Evolutionary conservation across 2,888 invertebrate species (phyloP), one percentile per base, ranked within the genome.

Genomic region (Zaprionus bogoriensis): DNA sequence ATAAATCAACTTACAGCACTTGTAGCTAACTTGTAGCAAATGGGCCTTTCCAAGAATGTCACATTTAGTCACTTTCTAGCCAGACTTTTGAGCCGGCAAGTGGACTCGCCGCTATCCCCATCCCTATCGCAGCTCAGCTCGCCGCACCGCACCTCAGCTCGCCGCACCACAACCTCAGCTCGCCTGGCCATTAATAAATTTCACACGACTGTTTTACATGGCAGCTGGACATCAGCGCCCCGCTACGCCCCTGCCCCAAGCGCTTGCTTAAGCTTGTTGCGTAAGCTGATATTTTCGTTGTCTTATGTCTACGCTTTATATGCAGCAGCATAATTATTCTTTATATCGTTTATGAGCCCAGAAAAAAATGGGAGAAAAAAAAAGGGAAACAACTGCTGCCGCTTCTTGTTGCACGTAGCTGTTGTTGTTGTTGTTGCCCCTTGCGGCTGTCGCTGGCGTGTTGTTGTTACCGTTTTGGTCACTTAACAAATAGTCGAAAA

Each of bases 201-300:
- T 82, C 82, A 82, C 87, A 82, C 82, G 87, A 77, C 50, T 67
- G 63, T 78, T 79, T 85, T 79, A 73, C 86, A 82, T 75, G 86
- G 78, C 85, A 82, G 66, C 63, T 59, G 48, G 36, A 66, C 85
- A 25, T 4, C 14, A n/a, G 19, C 6, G 1, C 44, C 9, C 28
- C 41, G 20, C 1, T 5, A n/a, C n/a, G 10, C 27, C 28, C 14
- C 14, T 12, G 27, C 28, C 9, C 44, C 19, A 6, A 19, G 2
- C n/a, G n/a, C n/a, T n/a, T n/a, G 36, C n/a, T 12, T 6, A 12
- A 55, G 41, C 47, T 69, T 54, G 62, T 74, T 82, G 86, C 80
- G 83, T 81, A 83, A 86, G 71, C 53, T 72, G 64, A 79, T 85
- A 83, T 67, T 61, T 72, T 67, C 41, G 55, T 53, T 60, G 30